A percentile compares a stretch with the other conserved stretches of the same genome.
Conservation (phyloP, 2,113 vertebrate species). For the Leiothrix lutea region DNA sequence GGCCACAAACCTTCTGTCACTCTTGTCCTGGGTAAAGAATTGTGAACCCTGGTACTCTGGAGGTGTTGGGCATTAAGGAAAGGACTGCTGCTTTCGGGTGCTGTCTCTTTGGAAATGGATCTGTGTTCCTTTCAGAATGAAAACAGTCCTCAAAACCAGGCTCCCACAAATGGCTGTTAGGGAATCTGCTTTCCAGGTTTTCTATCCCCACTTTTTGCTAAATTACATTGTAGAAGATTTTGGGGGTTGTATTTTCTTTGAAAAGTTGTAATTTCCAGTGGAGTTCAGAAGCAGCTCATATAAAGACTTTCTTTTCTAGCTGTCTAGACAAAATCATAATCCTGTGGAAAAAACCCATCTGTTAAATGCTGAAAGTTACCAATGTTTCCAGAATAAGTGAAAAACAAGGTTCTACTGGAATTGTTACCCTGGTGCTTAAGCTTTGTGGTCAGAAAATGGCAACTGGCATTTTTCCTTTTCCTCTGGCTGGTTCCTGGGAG, state of each 20-base stretch:
- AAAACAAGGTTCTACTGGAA: background rate
- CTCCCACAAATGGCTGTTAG: background rate
- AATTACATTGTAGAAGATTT: background rate
- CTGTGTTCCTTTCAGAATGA: background rate
- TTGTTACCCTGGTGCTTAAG: background rate
- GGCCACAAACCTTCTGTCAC: background rate
- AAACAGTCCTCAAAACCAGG: background rate
- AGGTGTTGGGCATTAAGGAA: background rate
- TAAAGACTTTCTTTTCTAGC: background rate
- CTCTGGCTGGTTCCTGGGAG: background rate
- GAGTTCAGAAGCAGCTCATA: background rate
- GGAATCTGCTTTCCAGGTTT: background rate
- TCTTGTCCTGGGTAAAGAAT: background rate
- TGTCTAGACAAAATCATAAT: background rate
- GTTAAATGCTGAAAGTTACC: background rate
- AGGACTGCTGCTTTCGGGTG: background rate
- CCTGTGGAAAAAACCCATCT: background rate
- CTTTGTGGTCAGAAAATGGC: background rate
- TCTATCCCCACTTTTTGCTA: background rate
- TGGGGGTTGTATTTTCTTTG: background rate
- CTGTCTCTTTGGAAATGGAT: background rate
- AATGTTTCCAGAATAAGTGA: background rate
- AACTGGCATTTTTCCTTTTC: background rate
- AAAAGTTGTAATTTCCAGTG: background rate
- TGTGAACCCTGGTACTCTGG: background rate